Percentiles rank a stretch among this genome's conserved stretches.
These are phyloP conservation scores for Empis stercorea DNA, from an alignment of 2,888 invertebrate genomes.

Conservation along the genomic window DNA sequence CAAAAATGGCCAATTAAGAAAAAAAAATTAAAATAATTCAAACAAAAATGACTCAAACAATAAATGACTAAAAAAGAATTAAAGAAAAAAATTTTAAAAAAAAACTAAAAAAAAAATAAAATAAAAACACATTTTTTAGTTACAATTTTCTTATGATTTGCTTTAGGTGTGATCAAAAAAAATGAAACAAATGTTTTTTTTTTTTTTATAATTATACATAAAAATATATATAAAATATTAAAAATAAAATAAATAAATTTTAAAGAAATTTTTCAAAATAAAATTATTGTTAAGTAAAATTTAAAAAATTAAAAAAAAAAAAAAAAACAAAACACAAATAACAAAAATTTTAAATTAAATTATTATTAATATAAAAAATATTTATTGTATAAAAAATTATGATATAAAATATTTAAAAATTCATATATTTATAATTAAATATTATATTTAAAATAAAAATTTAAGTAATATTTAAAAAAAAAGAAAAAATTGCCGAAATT, in stretches of 20 bases:
- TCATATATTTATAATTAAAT: slow-evolving; percentile 6
- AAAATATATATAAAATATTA: slow-evolving; percentile 4
- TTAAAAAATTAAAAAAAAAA: no score
- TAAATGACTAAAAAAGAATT: slow-evolving; percentile 11
- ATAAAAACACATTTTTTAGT: slow-evolving; percentile 1
- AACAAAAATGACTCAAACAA: background rate
- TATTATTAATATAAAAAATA: slow-evolving; percentile 2
- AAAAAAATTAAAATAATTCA: no score
- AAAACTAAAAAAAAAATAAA: slow-evolving; percentile 8
- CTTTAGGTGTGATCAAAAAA: slow-evolving; percentile 13
- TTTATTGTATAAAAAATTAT: no score
- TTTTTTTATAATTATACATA: slow-evolving; percentile 9
- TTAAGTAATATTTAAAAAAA: no score
- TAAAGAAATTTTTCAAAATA: slow-evolving; percentile 1
- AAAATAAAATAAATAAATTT: background rate
- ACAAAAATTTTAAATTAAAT: slow-evolving; percentile 1
- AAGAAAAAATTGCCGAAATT: background rate
- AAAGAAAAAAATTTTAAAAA: no score
- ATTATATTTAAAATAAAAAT: slow-evolving; percentile 6
- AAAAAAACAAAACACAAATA: no score
- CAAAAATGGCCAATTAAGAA: background rate
- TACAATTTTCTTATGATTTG: slow-evolving; percentile 12
- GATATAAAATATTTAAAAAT: slow-evolving; percentile 8
- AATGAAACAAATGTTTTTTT: no score
- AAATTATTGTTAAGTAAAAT: slow-evolving; percentile 8